Evolutionary conservation across 2,797 vertebrate genomes (phyloP).

Genomic region (Alexandromys oeconomus): DNA sequence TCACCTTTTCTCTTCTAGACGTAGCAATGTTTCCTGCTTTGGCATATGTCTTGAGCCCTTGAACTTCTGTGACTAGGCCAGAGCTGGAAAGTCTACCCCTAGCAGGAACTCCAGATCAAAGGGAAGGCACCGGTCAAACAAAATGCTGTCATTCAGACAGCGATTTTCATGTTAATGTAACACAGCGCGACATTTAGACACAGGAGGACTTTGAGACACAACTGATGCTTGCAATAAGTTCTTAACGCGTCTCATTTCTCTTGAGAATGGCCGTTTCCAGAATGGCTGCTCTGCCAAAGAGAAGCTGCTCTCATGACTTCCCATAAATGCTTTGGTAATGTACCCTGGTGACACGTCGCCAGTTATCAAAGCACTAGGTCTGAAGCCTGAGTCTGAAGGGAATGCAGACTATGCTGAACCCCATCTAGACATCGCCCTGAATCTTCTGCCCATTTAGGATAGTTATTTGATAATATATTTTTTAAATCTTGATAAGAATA

Average conservation of each 20-base stretch:
- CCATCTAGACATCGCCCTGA: neutral
- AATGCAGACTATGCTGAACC: neutral
- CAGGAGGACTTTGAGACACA: constrained; percentile 44
- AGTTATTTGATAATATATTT: neutral
- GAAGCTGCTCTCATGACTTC: constrained; percentile 79
- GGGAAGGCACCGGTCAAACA: neutral
- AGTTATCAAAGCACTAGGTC: constrained; percentile 70
- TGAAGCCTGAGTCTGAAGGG: neutral
- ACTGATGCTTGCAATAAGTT: constrained; percentile 36
- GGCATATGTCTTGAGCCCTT: neutral
- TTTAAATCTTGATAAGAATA: neutral
- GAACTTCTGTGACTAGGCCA: neutral
- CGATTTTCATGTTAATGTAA: neutral
- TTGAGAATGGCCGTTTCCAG: constrained; percentile 79
- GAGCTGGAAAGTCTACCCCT: neutral
- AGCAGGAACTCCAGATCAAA: neutral
- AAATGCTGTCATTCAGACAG: constrained; percentile 16
- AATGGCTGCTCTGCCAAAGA: constrained; percentile 75
- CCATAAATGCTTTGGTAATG: constrained; percentile 76
- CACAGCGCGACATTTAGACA: constrained; percentile 33
- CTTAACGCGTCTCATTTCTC: constrained; percentile 67
- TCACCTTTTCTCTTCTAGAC: constrained; percentile 42
- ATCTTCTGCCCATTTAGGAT: neutral
- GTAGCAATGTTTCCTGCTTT: neutral
- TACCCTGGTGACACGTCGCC: constrained; percentile 62